Evolutionary conservation across 2,113 vertebrate genomes (phyloP).

Genomic region (Lepus timidus): DNA sequence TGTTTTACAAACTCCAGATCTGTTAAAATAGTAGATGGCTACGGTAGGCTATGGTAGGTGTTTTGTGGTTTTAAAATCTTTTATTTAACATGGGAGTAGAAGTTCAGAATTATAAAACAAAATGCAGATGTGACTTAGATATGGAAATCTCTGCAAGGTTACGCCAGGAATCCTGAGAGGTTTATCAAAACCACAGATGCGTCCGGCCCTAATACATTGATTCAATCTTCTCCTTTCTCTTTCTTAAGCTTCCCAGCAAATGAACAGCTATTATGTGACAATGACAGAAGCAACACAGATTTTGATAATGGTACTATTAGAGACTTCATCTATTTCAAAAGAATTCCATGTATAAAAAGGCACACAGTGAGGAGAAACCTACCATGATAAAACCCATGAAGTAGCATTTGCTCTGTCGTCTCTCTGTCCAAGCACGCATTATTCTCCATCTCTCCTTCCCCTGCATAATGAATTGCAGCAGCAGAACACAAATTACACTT

Average conservation of each 20-base stretch:
- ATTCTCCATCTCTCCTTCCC: neutral
- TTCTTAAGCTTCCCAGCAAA: slow-evolving; percentile 27
- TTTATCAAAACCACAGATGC: slow-evolving; percentile 4
- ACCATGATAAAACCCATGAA: slow-evolving; percentile 55
- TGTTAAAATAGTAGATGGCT: slow-evolving; percentile 13
- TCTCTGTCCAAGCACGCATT: slow-evolving; percentile 27
- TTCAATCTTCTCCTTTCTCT: slow-evolving; percentile 45
- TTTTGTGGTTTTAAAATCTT: slow-evolving; percentile 15
- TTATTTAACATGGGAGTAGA: slow-evolving; percentile 6
- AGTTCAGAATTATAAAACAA: slow-evolving; percentile 1
- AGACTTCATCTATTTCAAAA: slow-evolving; percentile 1
- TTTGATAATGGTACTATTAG: slow-evolving; percentile 48
- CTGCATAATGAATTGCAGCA: slow-evolving; percentile 1
- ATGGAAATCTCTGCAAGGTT: neutral
- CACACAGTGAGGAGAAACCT: slow-evolving; percentile 30
- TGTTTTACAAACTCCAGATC: slow-evolving; percentile 66
- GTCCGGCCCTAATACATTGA: slow-evolving; percentile 42
- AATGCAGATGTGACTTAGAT: neutral
- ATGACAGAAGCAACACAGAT: slow-evolving; percentile 27
- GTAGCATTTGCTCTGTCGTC: neutral
- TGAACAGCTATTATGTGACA: slow-evolving; percentile 27
- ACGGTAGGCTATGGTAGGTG: rapidly evolving
- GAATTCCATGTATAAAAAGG: neutral
- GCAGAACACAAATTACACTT: slow-evolving; percentile 15
- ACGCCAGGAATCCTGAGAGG: neutral